Base-by-base conservation (phyloP, 2,888 invertebrate species). In the Phania funesta region DNA sequence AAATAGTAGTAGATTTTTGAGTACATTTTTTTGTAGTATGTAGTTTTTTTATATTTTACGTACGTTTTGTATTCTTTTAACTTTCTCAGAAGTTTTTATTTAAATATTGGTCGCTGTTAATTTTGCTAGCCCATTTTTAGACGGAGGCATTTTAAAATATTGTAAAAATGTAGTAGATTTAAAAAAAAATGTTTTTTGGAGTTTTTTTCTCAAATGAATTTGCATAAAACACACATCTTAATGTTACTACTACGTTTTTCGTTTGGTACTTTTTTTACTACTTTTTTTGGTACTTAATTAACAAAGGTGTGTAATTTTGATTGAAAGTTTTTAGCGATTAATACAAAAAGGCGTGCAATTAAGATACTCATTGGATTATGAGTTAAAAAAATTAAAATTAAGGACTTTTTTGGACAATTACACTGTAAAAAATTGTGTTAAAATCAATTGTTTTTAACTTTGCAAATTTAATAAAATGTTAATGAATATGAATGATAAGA, bases 391-490 rank as follows among this genome's bases (percentile, higher is more conserved):
- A 44, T 44, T 16, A 7, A 7, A 22, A 22, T 44, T 24, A 4
- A 26, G 26, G 44, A 13, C 11, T 9, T 70, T 24, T 44, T 22
- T 7, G 1, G 7, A 4, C 9, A 46, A n/a, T 46, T 76, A 76
- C 77, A 82, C 81, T 82, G 77, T 77, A 74, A 77, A 74, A 77
- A 71, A 68, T 56, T 67, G 6, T 44, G 9, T 41, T 32, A 20
- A 44, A 65, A 50, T 44, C 75, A 75, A 75, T 64, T 64, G 22
- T 54, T 13, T n/a, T n/a, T 2, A 1, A 22, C 18, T 54, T 32
- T 56, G n/a, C 29, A n/a, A 32, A 9, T 24, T n/a, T n/a, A n/a
- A n/a, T n/a, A n/a, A 13, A 18, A n/a, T 29, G 1, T 58, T 44
- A 54, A 54, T 56, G 44, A 29, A 2, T 26, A 24, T 48, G 1